Percentiles rank a stretch among this genome's conserved stretches.
Conservation (phyloP, 30 jellyfish, hydroid and myxozoan genomes). For the Nemopilema nomurai region DNA sequence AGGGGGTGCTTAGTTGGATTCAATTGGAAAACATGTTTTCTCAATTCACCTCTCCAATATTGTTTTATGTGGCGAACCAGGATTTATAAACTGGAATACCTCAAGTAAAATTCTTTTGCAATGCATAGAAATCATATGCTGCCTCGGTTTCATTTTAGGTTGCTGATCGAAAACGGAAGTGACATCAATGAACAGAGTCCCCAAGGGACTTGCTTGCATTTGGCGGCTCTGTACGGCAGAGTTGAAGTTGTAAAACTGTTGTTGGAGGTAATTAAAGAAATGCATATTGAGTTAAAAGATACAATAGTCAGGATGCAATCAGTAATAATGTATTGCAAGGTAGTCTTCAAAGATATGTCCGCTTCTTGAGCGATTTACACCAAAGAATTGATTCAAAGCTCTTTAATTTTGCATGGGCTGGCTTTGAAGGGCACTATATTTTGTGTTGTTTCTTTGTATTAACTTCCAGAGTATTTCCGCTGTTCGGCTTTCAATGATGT, state of each 20-base stretch:
- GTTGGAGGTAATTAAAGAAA: constrained; percentile 81
- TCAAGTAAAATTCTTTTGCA: neutral
- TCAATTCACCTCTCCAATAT: too few relatives aligned
- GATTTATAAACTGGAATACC: too few relatives aligned
- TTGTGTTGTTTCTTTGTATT: neutral
- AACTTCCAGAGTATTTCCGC: too few relatives aligned
- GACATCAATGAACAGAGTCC: constrained; percentile 75
- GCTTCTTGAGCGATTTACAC: too few relatives aligned
- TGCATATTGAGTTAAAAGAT: too few relatives aligned
- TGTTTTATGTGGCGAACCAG: too few relatives aligned
- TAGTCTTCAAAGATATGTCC: too few relatives aligned
- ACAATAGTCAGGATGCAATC: too few relatives aligned
- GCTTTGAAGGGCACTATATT: neutral
- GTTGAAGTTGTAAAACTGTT: constrained; percentile 77
- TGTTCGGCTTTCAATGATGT: neutral
- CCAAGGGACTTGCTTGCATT: constrained; percentile 89
- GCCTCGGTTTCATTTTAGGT: constrained; percentile 8
- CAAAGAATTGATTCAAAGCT: too few relatives aligned
- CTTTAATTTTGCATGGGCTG: neutral
- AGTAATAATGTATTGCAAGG: too few relatives aligned
- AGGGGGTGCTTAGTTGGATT: neutral
- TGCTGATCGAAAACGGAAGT: constrained; percentile 85
- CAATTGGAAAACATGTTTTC: neutral
- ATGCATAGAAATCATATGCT: neutral
- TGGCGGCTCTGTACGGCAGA: constrained; percentile 90